Percentiles rank a stretch among this genome's conserved stretches.
These are phyloP conservation scores for Phyllostomus discolor DNA, from an alignment of 2,113 vertebrate species.

Conservation along the genomic window DNA sequence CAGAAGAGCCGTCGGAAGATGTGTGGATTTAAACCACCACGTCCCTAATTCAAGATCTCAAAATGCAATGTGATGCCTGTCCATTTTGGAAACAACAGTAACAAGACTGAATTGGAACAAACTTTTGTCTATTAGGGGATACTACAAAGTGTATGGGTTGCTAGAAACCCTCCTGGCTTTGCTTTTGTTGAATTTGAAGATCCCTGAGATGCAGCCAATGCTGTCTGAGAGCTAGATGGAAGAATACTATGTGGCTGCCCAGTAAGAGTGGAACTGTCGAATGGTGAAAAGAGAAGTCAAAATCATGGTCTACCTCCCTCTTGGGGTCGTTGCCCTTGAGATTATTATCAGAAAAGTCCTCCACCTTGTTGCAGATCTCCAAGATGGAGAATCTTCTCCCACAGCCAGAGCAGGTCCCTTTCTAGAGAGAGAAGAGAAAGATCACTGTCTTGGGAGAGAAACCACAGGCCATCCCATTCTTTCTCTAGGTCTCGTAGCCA, in stretches of 20 bases:
- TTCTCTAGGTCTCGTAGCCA: too few species aligned
- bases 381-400: constrained; percentile 84
- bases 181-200: too few species aligned
- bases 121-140: constrained; percentile 98
- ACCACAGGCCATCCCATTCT: too few species aligned
- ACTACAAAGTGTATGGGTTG: constrained; percentile 96
- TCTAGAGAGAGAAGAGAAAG: too few species aligned
- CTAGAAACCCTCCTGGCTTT: constrained; percentile 80
- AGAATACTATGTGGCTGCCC: constrained; percentile 94
- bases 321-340: constrained; percentile 92
- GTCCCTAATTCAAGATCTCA: constrained; percentile 31
- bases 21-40: not conserved
- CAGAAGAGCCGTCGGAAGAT: not conserved
- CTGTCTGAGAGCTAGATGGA: constrained; percentile 83
- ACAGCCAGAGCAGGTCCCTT: too few species aligned
- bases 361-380: too few species aligned
- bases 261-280: constrained; percentile 95
- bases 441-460: too few species aligned
- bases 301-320: constrained; percentile 94
- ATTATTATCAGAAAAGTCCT: constrained; percentile 68
- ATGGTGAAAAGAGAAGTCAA: constrained; percentile 94
- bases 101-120: constrained; percentile 95
- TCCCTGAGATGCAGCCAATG: too few species aligned
- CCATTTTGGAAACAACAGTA: constrained; percentile 98
- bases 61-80: constrained; percentile 92